A percentile compares a stretch with the other conserved stretches of the same genome.
These are phyloP conservation scores for Meles meles DNA, from an alignment of 2,113 vertebrate species.

Conservation along the genomic window DNA sequence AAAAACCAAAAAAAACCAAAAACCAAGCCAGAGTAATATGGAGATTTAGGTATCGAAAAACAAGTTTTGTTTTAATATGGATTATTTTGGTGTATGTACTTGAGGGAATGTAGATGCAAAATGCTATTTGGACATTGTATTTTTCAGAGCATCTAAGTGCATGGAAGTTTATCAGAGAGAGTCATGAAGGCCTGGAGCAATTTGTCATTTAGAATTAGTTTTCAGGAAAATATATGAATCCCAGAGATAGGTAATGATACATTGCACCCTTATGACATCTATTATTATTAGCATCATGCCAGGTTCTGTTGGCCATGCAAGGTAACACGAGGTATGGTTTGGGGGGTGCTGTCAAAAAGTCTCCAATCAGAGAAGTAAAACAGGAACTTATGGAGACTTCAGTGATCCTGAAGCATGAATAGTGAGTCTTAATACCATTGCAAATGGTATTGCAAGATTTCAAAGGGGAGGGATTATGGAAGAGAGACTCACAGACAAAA, in stretches of 20 bases:
- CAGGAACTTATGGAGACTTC: background rate
- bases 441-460: background rate
- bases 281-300: background rate
- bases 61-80: background rate
- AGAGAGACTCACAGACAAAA: background rate
- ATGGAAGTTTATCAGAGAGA: background rate
- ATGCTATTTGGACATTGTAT: background rate
- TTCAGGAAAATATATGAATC: constrained; percentile 28
- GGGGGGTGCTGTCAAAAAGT: background rate
- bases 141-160: constrained; percentile 13
- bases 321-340: background rate
- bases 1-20: background rate
- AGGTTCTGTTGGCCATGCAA: background rate
- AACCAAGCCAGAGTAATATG: background rate
- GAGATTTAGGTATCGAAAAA: background rate
- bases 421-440: background rate
- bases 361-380: background rate
- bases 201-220: constrained; percentile 50
- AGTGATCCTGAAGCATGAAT: background rate
- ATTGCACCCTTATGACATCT: background rate
- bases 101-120: constrained; percentile 13
- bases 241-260: background rate
- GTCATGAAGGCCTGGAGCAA: background rate
- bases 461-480: background rate
- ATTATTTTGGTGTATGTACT: background rate